A percentile compares a stretch with the other conserved stretches of the same genome.
These are phyloP conservation scores for Microcaecilia unicolor DNA, from an alignment of 2,797 vertebrate genomes.

Conservation along the genomic window DNA sequence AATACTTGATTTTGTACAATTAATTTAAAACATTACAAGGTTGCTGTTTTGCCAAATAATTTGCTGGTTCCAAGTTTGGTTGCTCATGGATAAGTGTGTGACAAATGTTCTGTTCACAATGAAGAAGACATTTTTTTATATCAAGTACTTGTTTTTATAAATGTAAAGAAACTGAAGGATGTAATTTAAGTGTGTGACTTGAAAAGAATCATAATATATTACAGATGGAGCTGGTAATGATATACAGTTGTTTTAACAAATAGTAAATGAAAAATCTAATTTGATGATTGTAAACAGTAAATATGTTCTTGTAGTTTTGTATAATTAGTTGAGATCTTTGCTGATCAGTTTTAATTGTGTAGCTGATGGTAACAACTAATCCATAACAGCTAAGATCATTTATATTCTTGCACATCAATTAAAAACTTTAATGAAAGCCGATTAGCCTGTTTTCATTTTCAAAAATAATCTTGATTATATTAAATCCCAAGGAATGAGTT, in stretches of 20 bases:
- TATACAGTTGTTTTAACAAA: constrained; percentile 56
- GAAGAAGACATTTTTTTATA: constrained; percentile 52
- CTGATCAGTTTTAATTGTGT: constrained; percentile 43
- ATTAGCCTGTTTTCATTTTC: constrained; percentile 14
- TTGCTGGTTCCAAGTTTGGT: constrained; percentile 34
- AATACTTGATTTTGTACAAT: constrained; percentile 28
- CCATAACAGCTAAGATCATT: constrained; percentile 40
- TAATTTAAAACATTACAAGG: constrained; percentile 30
- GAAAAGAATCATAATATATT: constrained; percentile 41
- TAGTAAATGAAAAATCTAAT: constrained; percentile 47
- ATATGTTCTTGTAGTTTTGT: constrained; percentile 61
- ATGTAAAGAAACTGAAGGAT: constrained; percentile 51
- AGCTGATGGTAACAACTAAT: constrained; percentile 48
- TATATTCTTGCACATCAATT: constrained; percentile 50
- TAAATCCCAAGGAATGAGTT: too few relatives aligned
- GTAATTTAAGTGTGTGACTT: constrained; percentile 46
- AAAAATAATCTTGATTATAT: too few relatives aligned
- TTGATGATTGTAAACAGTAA: constrained; percentile 57
- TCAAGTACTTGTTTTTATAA: constrained; percentile 58
- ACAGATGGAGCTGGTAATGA: constrained; percentile 42
- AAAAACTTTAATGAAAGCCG: constrained; percentile 48
- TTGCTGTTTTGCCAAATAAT: constrained; percentile 50
- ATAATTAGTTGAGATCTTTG: constrained; percentile 41
- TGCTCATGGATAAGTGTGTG: constrained; percentile 42
- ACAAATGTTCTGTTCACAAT: constrained; percentile 42